These are phyloP conservation scores for Gobio occitaniae DNA, from an alignment of 2,797 vertebrate genomes.

Conservation along the genomic window DNA sequence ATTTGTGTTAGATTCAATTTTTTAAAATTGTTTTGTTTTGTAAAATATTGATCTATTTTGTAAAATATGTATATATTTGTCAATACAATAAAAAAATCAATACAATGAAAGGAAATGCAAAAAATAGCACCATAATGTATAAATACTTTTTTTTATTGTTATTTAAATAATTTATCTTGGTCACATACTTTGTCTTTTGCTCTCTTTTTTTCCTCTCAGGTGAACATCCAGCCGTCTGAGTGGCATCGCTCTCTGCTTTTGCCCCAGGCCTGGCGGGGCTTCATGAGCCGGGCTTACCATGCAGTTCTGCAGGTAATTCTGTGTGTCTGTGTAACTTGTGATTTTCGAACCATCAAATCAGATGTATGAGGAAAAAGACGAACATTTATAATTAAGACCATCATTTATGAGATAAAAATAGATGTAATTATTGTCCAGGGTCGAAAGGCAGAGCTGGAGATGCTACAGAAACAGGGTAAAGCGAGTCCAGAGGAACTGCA, in stretches of 20 bases:
- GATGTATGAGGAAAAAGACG: neutral
- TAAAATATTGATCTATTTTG: neutral
- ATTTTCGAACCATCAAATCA: neutral
- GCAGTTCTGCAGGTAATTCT: constrained; percentile 87
- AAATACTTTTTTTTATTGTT: neutral
- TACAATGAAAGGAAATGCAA: neutral
- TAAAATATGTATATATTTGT: neutral
- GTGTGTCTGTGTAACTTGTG: neutral
- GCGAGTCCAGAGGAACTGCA: constrained; percentile 86
- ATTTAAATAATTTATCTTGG: neutral
- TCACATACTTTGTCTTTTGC: neutral
- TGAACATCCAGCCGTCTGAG: constrained; percentile 94
- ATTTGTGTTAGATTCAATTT: neutral
- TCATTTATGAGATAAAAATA: neutral
- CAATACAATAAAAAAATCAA: neutral
- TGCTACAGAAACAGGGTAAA: constrained; percentile 89
- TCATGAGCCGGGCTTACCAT: constrained; percentile 89
- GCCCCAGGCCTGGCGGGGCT: constrained; percentile 90
- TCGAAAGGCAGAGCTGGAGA: constrained; percentile 89
- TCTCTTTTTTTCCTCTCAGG: constrained; percentile 74
- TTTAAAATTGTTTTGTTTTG: neutral
- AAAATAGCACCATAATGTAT: neutral
- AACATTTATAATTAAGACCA: neutral
- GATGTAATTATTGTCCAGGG: constrained; percentile 75
- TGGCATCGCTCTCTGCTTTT: constrained; percentile 92